phyloP scores from a whole-genome alignment of 2,113 vertebrate genomes.

The Pyxicephalus adspersus region DNA sequence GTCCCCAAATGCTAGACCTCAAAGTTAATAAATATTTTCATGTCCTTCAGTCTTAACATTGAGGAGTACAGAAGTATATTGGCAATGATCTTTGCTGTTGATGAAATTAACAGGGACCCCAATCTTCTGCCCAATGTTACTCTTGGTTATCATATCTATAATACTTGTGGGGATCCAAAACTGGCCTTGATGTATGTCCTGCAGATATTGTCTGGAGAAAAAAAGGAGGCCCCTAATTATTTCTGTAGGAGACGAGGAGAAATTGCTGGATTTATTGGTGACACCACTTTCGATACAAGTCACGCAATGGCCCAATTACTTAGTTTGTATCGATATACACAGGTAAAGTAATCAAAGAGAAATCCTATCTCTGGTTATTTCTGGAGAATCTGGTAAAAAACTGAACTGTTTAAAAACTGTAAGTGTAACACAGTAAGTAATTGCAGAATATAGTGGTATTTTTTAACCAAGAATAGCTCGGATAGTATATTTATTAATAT shows the following conservation, averaged over 20 bases:
- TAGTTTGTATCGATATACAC: not conserved
- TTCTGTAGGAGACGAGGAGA: not conserved
- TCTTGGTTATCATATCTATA: conserved; percentile 9
- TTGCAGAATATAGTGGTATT: too few relatives aligned
- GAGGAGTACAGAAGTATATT: conserved; percentile 14
- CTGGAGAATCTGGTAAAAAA: too few relatives aligned
- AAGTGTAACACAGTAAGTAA: too few relatives aligned
- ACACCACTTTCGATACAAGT: not conserved
- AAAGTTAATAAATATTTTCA: not conserved
- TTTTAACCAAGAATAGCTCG: too few relatives aligned
- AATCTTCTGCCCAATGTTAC: conserved; percentile 19
- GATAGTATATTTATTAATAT: too few relatives aligned
- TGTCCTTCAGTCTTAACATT: not conserved
- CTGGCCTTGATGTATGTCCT: not conserved
- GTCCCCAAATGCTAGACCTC: not conserved
- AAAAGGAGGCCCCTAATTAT: not conserved
- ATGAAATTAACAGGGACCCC: conserved; percentile 22
- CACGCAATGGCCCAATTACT: not conserved
- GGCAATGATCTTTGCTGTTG: conserved; percentile 31
- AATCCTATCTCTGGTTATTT: too few relatives aligned
- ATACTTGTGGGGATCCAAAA: conserved; percentile 3
- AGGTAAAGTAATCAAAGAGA: too few relatives aligned
- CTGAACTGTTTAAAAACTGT: too few relatives aligned
- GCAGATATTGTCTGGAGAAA: not conserved
- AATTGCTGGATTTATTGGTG: conserved; percentile 17